Evolutionary conservation across 2,113 vertebrate genomes (phyloP).

Genomic region (Zosterops japonicus): DNA sequence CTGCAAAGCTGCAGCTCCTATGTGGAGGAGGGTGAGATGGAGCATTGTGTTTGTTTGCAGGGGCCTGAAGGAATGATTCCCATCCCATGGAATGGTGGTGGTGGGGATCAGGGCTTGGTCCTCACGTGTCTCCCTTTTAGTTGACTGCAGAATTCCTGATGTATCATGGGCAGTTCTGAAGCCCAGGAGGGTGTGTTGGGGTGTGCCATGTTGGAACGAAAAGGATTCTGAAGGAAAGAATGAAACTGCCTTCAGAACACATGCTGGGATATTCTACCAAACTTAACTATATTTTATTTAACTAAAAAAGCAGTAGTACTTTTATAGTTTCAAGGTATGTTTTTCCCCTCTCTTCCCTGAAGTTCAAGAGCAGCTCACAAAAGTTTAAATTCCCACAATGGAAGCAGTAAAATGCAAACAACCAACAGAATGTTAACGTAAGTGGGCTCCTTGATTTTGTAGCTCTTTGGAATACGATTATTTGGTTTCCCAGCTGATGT

Average conservation of each 20-base stretch:
- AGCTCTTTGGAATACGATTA: not conserved
- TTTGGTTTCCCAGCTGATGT: conserved; percentile 34
- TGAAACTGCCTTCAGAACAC: not conserved
- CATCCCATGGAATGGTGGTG: not conserved
- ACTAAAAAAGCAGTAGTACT: not conserved
- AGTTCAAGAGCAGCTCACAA: not conserved
- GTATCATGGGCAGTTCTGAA: not conserved
- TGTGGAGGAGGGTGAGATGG: not conserved
- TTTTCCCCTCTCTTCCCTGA: not conserved
- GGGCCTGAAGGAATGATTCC: not conserved
- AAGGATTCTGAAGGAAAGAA: not conserved
- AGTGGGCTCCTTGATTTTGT: not conserved
- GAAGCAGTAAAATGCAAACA: not conserved
- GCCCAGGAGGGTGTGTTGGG: not conserved
- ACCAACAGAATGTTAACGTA: not conserved
- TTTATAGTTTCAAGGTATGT: not conserved
- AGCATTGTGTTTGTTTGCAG: rapidly evolving
- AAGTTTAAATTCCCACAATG: not conserved
- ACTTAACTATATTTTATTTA: not conserved
- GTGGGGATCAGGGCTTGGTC: not conserved
- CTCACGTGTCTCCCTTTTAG: rapidly evolving
- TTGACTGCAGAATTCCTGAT: not conserved
- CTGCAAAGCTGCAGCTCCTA: not conserved
- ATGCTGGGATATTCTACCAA: not conserved
- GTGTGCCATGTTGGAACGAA: not conserved